Evolutionary conservation across 2,888 invertebrate genomes (phyloP).

Genomic region (Cerastis leucographa): DNA sequence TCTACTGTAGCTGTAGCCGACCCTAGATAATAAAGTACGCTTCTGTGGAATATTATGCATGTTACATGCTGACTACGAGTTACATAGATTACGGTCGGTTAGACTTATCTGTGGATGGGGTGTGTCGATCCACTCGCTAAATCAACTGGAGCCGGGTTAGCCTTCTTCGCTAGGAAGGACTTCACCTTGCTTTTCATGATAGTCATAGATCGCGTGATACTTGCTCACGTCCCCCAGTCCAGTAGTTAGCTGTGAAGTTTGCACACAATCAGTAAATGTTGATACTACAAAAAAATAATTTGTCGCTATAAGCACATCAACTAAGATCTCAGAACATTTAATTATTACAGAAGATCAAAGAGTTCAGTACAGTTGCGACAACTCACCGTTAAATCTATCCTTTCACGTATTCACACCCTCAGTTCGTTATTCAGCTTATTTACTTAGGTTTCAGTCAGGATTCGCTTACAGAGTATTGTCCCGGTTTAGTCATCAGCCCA

Average conservation of each 20-base stretch:
- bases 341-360: conserved; percentile 55
- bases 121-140: conserved; percentile 76
- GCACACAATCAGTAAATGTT: conserved; percentile 76
- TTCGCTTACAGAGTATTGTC: conserved; percentile 45
- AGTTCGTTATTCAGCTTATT: conserved; percentile 52
- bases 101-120: conserved; percentile 80
- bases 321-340: conserved; percentile 49
- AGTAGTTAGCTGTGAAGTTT: conserved; percentile 84
- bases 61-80: conserved; percentile 45
- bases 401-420: conserved; percentile 56
- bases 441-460: conserved; percentile 52
- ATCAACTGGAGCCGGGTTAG: conserved; percentile 78
- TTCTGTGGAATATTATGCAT: conserved; percentile 13
- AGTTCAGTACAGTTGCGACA: conserved; percentile 56
- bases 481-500: conserved; percentile 69
- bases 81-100: conserved; percentile 64
- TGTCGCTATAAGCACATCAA: conserved; percentile 54
- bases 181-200: conserved; percentile 73
- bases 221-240: conserved; percentile 77
- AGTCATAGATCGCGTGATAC: conserved; percentile 72
- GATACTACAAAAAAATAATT: conserved; percentile 36
- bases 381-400: conserved; percentile 67
- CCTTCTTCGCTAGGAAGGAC: conserved; percentile 77
- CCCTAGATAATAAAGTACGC: conserved; percentile 18
- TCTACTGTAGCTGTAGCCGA: conserved; percentile 23